These are phyloP conservation scores for Trididemnum nubilum DNA, from an alignment of 23 tunicate species.

Conservation along the genomic window DNA sequence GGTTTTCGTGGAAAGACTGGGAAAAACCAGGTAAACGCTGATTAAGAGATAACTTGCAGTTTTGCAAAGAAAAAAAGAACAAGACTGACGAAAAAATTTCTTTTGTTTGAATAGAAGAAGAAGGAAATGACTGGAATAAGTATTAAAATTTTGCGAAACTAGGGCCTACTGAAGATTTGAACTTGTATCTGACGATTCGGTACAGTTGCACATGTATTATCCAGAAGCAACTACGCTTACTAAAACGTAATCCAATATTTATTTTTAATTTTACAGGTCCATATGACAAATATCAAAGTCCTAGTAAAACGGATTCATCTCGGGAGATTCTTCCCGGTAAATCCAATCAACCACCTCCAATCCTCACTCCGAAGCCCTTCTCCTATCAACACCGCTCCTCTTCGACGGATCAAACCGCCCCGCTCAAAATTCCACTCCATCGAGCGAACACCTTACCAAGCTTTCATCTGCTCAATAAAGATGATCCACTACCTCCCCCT, in stretches of 20 bases:
- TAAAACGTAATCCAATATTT: too few relatives aligned
- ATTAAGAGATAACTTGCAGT: too few relatives aligned
- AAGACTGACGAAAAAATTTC: too few relatives aligned
- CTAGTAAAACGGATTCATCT: not conserved
- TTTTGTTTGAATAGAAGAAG: too few relatives aligned
- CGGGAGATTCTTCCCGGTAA: constrained; percentile 40
- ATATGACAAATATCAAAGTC: not conserved
- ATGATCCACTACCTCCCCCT: constrained; percentile 17
- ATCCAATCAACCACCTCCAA: constrained; percentile 50
- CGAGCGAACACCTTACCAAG: not conserved
- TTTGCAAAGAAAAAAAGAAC: too few relatives aligned
- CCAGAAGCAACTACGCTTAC: too few relatives aligned
- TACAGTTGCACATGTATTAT: too few relatives aligned
- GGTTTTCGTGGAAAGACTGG: constrained; percentile 71
- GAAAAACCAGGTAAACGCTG: constrained; percentile 66
- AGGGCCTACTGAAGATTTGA: too few relatives aligned
- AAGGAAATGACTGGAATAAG: too few relatives aligned
- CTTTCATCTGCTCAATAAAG: not conserved
- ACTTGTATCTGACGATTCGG: too few relatives aligned
- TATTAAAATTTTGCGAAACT: too few relatives aligned
- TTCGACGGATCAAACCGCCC: not conserved
- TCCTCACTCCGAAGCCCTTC: constrained; percentile 49
- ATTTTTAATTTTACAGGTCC: constrained; percentile 29
- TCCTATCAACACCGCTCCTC: not conserved
- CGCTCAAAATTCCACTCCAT: not conserved